These are phyloP conservation scores for Paramacrobiotus metropolitanus DNA, from an alignment of 1,140 invertebrate genomes.

Conservation along the genomic window DNA sequence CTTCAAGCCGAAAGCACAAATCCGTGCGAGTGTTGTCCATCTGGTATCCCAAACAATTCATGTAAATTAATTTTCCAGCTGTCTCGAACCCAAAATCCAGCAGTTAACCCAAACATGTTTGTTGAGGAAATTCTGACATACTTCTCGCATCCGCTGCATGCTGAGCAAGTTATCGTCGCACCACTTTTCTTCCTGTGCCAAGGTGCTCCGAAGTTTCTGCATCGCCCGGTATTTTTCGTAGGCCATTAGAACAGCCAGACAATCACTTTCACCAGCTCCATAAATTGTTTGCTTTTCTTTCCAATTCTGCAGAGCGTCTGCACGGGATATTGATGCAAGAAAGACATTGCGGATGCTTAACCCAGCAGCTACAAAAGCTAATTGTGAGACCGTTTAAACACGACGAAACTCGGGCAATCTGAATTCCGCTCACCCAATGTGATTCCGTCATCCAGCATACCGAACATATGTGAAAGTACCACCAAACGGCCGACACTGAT, in stretches of 20 bases:
- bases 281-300: neutral
- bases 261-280: conserved; percentile 32
- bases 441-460: conserved; percentile 52
- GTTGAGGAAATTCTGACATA: too few species aligned
- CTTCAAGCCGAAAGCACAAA: too few species aligned
- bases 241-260: conserved; percentile 50
- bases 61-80: too few species aligned
- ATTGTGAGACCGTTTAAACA: conserved; percentile 4
- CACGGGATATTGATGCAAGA: conserved; percentile 22
- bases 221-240: conserved; percentile 18
- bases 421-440: conserved; percentile 50
- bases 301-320: neutral
- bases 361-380: conserved; percentile 35
- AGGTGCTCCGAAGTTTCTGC: neutral
- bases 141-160: neutral
- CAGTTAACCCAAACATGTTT: too few species aligned
- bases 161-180: neutral
- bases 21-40: too few species aligned
- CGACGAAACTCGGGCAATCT: neutral
- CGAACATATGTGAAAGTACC: conserved; percentile 61
- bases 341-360: conserved; percentile 59
- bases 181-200: neutral
- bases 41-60: too few species aligned
- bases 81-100: too few species aligned
- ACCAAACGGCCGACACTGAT: conserved; percentile 58